These are phyloP conservation scores for Amphiura filiformis DNA, from an alignment of 35 echinoderm and acorn worm species.

Conservation along the genomic window DNA sequence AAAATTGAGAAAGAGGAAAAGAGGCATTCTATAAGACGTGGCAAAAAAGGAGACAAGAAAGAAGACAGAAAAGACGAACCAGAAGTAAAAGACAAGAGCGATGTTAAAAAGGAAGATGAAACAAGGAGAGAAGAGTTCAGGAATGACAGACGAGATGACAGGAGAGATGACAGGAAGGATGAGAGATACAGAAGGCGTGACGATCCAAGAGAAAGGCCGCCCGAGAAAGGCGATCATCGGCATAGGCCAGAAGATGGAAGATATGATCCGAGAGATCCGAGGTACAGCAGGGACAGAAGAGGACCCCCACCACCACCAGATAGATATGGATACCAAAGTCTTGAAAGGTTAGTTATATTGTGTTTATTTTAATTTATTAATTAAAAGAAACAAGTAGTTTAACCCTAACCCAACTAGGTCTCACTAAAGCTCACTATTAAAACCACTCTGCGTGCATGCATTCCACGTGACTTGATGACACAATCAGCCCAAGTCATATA, in stretches of 20 bases:
- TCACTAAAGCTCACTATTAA: too few relatives aligned
- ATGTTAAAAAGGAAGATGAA: not conserved
- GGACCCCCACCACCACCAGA: constrained; percentile 18
- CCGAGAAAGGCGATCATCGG: not conserved
- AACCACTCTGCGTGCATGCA: too few relatives aligned
- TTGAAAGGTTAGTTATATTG: constrained; percentile 25
- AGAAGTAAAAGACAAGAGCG: not conserved
- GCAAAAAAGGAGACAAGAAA: constrained; percentile 4
- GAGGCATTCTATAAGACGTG: not conserved
- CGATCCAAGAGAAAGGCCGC: not conserved
- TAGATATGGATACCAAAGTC: constrained; percentile 30
- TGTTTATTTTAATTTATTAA: too few relatives aligned
- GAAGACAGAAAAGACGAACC: constrained; percentile 11
- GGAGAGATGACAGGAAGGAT: not conserved
- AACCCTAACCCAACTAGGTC: too few relatives aligned
- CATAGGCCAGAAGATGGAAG: constrained; percentile 7
- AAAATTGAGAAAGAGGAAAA: not conserved
- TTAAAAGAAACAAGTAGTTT: too few relatives aligned
- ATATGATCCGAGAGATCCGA: not conserved
- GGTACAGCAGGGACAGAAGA: not conserved
- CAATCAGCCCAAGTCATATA: too few relatives aligned
- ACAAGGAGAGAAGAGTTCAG: not conserved
- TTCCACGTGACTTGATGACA: too few relatives aligned
- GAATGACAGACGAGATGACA: constrained; percentile 14
- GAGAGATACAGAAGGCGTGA: constrained; percentile 5